Base-by-base conservation (phyloP, 1,140 invertebrate species). In the Psix sp. region DNA sequence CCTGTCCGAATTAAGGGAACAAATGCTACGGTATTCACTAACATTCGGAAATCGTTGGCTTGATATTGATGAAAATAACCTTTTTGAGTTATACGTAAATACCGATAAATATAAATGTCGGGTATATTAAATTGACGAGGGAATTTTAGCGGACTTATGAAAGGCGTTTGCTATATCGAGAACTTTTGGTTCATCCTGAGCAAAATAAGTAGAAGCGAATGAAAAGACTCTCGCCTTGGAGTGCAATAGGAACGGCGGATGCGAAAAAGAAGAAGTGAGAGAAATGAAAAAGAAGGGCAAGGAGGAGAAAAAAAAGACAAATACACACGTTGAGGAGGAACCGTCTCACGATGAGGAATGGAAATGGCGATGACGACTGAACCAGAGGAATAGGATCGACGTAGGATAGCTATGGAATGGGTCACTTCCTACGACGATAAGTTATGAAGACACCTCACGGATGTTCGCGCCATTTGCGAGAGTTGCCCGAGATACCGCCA, bases 401-500 rank as follows among this genome's bases (percentile, higher is more conserved):
- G 42, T 51, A 43, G 68, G 51, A 45, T 63, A 59, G 11, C 42
- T 72, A 70, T 79, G 66, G 74, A 78, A 76, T 71, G 78, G 74
- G 75, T 79, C 77, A 80, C 82, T 82, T 84, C 82, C 82, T 82
- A 75, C 36, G 77, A 76, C 81, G 83, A 84, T 84, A 84, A 84
- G 80, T 84, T 81, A 82, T 77, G 74, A 82, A 80, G 74, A 75
- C 74, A 77, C 56, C 76, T 78, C 77, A 74, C 82, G 83, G 83
- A 84, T 84, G 82, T 84, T 80, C 78, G 80, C 80, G 81, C 83
- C 83, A 84, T 84, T 84, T 84, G 82, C 83, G 78, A 79, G 62
- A 77, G 73, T 73, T 76, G 72, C 48, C 74, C 76, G 77, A 80
- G 80, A 81, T 82, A 81, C 73, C 60, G 42, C 54, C 70, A 71